Conservation (phyloP, 1,140 invertebrate genomes). For the Ceratosolen fusciceps region DNA sequence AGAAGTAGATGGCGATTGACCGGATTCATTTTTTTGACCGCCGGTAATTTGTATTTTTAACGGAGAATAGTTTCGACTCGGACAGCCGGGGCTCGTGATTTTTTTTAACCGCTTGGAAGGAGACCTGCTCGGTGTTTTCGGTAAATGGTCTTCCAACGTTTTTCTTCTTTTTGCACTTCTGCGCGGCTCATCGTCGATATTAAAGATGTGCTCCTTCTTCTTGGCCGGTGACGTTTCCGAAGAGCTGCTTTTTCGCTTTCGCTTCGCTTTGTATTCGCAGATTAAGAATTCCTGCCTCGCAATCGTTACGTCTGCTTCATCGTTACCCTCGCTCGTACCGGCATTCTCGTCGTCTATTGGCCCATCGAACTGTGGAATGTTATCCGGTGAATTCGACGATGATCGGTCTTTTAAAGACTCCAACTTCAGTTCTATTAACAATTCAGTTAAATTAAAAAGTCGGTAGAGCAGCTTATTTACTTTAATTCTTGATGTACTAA, state of each 20-base stretch:
- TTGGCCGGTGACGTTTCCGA: slow-evolving; percentile 57
- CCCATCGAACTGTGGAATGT: slow-evolving; percentile 62
- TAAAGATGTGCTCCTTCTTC: slow-evolving; percentile 46
- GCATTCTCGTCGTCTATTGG: slow-evolving; percentile 52
- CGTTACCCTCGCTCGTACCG: slow-evolving; percentile 53
- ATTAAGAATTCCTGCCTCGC: slow-evolving; percentile 55
- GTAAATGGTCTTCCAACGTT: background rate
- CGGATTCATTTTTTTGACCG: slow-evolving; percentile 10
- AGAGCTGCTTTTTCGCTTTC: slow-evolving; percentile 14
- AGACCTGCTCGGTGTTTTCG: slow-evolving; percentile 46
- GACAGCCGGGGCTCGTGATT: slow-evolving; percentile 51
- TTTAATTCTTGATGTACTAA: background rate
- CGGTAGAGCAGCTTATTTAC: background rate
- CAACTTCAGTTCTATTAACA: slow-evolving; percentile 28
- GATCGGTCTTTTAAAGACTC: slow-evolving; percentile 18
- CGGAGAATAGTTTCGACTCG: slow-evolving; percentile 37
- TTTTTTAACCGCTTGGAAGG: slow-evolving; percentile 51
- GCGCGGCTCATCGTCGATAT: slow-evolving; percentile 35
- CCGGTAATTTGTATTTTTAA: slow-evolving; percentile 29
- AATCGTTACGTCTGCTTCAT: slow-evolving; percentile 56
- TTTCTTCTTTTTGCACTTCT: slow-evolving; percentile 33
- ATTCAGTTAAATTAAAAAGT: background rate
- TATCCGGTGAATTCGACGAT: background rate
- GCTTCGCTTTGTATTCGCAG: slow-evolving; percentile 58
- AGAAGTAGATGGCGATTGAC: slow-evolving; percentile 4